phyloP scores from a whole-genome alignment of 2,888 invertebrate species.

The Salpingus planirostris region DNA sequence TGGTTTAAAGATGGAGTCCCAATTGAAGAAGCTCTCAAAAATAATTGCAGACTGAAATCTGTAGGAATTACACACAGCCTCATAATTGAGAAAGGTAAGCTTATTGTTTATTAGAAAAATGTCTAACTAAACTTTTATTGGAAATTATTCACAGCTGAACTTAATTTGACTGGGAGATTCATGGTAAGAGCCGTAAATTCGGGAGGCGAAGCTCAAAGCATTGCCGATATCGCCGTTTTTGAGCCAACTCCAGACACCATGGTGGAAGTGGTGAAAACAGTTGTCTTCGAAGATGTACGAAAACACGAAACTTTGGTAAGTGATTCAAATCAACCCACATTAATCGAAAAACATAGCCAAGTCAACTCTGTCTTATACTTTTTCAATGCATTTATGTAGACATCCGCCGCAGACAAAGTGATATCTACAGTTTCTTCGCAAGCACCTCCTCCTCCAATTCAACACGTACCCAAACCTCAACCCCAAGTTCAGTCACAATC shows the following conservation, averaged over 20 bases:
- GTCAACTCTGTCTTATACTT: conserved; percentile 4
- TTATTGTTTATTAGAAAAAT: background rate
- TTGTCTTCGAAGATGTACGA: conserved; percentile 51
- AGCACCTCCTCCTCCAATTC: conserved; percentile 18
- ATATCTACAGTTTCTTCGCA: conserved; percentile 25
- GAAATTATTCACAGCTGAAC: conserved; percentile 42
- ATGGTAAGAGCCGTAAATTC: conserved; percentile 66
- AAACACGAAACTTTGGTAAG: conserved; percentile 43
- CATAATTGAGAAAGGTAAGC: conserved; percentile 60
- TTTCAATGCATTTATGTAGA: conserved; percentile 22
- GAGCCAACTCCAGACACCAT: conserved; percentile 60
- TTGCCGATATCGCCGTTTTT: conserved; percentile 67
- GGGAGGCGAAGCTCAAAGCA: conserved; percentile 75
- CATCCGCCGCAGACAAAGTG: conserved; percentile 31
- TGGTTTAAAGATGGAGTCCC: conserved; percentile 67
- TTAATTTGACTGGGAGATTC: conserved; percentile 65
- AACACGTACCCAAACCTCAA: conserved; percentile 11
- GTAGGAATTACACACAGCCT: conserved; percentile 62
- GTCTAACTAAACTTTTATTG: background rate
- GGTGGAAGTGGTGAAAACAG: conserved; percentile 58
- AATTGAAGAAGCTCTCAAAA: conserved; percentile 46
- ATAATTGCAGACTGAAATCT: conserved; percentile 49
- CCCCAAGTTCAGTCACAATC: conserved; percentile 7
- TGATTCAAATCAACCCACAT: conserved; percentile 7
- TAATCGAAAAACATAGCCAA: background rate